Conservation (phyloP, 2,113 vertebrate genomes). For the Rutilus rutilus region DNA sequence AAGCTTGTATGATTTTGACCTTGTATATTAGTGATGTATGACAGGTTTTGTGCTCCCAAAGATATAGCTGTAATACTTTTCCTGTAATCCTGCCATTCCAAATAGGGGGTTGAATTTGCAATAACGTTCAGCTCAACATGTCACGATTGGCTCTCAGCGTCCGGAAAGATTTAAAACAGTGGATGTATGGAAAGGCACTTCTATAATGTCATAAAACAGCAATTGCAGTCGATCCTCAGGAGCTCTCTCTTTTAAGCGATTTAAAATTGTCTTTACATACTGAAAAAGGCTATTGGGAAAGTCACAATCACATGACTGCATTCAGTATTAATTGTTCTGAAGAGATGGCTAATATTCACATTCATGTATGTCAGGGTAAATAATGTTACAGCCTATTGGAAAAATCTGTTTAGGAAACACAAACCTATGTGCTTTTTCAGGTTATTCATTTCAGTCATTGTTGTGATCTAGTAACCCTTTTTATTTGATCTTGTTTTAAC, state of each 20-base stretch:
- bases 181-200: neutral
- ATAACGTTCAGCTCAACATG: neutral
- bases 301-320: neutral
- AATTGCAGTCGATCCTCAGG: slow-evolving; percentile 13
- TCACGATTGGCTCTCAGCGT: neutral
- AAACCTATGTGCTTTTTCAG: neutral
- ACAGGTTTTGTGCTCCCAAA: slow-evolving; percentile 25
- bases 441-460: neutral
- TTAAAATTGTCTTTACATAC: neutral
- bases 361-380: slow-evolving; percentile 3
- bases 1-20: slow-evolving; percentile 21
- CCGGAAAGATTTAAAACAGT: neutral
- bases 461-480: slow-evolving; percentile 8
- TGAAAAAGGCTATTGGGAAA: neutral
- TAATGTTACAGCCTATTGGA: neutral
- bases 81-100: slow-evolving; percentile 2
- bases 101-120: slow-evolving; percentile 9
- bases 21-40: neutral
- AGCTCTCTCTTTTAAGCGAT: slow-evolving; percentile 30
- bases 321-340: slow-evolving; percentile 10
- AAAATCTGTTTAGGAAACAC: slow-evolving; percentile 19
- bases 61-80: neutral
- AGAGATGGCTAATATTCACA: neutral
- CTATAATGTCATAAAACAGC: slow-evolving; percentile 19
- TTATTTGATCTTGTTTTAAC: slow-evolving; percentile 41